Conservation (phyloP, 2,888 invertebrate species). For the Gymnoscelis rufifasciata region DNA sequence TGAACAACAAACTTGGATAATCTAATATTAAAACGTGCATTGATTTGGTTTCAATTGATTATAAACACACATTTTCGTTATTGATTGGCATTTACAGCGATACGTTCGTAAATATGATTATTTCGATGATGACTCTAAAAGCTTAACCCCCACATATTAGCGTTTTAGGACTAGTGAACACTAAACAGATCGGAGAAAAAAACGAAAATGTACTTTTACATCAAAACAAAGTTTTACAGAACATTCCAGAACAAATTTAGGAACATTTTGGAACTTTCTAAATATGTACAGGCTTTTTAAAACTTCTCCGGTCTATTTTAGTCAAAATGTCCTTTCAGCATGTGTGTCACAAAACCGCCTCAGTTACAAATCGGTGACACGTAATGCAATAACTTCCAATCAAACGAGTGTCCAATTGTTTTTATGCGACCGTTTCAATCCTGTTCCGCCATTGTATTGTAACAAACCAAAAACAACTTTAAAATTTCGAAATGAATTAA, state of each 20-base stretch:
- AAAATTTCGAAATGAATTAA: no score
- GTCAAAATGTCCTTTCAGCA: constrained; percentile 33
- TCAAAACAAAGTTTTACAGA: no score
- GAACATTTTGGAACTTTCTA: no score
- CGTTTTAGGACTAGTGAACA: not conserved
- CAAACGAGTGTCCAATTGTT: constrained; percentile 33
- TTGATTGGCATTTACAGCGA: not conserved
- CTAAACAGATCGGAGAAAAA: not conserved
- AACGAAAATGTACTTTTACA: not conserved
- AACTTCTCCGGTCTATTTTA: not conserved
- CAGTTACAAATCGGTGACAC: constrained; percentile 51
- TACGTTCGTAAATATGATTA: not conserved
- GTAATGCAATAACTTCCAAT: constrained; percentile 44
- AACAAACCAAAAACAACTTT: not conserved
- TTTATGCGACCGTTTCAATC: not conserved
- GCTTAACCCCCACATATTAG: constrained; percentile 6
- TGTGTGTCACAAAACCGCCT: constrained; percentile 59
- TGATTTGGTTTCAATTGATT: constrained; percentile 1
- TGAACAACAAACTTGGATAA: constrained; percentile 3
- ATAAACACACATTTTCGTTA: not conserved
- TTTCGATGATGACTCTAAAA: constrained; percentile 5
- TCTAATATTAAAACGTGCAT: constrained; percentile 7
- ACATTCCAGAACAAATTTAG: no score
- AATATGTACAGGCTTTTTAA: no score
- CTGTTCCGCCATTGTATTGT: not conserved